Base-by-base conservation (phyloP, 2,113 vertebrate species). In the Mixornis gularis region DNA sequence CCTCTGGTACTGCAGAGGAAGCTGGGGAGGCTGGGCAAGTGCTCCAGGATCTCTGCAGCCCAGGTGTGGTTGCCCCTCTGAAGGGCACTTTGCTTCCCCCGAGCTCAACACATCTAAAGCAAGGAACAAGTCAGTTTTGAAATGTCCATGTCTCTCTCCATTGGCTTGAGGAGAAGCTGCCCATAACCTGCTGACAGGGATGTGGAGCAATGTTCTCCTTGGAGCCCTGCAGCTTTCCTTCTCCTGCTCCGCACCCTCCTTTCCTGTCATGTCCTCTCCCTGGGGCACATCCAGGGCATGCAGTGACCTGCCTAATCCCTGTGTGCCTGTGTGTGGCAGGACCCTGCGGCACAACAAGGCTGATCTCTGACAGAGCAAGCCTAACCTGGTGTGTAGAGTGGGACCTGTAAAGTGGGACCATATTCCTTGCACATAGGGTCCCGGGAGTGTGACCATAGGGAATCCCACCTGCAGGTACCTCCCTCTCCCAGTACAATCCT, bases 161-260 rank as follows among this genome's bases (percentile, higher is more conserved):
- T 11, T 1, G 4, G 68, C 32, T 27, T 7, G 8, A 63, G 17
- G 21, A 88, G 38, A 65, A 51, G 46, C 4, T 3, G 1, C 34
- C 29, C 6, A 4, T 21, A 22, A 62, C 3, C 18, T 12, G 14
- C 53, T 1, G 2, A 38, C 27, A 49, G 26, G 26, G n/a, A 53
- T 30, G 30, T 3, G 0, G 64, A 62, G 12, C 3, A 1, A 22
- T 1, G 6, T 17, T 80, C 41, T 5, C 2, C 26, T 58, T 1
- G 1, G 40, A 81, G 24, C 25, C 58, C 19, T 4, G 4, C 13
- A 53, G 40, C 27, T 66, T 78, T 81, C 43, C 11, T 92, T 41
- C 43, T 84, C 29, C n/a, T 59, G 56, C 52, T 71, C 40, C 0
- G 0, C 41, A 78, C 38, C 5, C 3, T 80, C 22, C 14, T 73